Evolutionary conservation across 1,140 invertebrate species (phyloP), one percentile per base, ranked within the genome.

Genomic region (Melitaea cinxia): DNA sequence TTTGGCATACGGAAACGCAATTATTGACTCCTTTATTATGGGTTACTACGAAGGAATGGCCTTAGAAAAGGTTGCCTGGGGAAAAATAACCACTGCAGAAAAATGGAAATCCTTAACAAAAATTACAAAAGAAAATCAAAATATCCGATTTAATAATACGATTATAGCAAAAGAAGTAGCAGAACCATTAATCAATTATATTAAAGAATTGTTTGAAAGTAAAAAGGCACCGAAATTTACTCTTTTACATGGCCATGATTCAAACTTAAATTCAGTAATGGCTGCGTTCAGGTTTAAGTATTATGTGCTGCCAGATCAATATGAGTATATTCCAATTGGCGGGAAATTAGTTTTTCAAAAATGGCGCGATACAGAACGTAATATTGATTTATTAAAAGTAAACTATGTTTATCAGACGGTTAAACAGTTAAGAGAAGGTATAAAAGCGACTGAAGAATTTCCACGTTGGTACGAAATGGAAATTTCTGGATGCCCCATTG

Each of bases 341-440:
- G 82, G 85, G 0, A 90, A 89, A 72, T 60, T 90, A 21, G 68
- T 89, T 0, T 88, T 88, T 33, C 82, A 90, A 60, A 88, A 84
- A 72, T 87, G 81, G 78, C 35, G 53, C 4, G 77, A 90, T 53
- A 50, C 56, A 1, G 33, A 35, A 6, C 62, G 33, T 10, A 65
- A 75, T 30, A n/a, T 39, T 26, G 39, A 72, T 65, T 78, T 80
- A 21, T 56, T 87, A 19, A 85, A 78, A 74, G 69, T 84, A 2
- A 54, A 82, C 53, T 88, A 79, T 65, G 63, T 86, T 1, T 90
- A 90, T 69, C 83, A 75, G 60, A 78, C 68, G 33, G 73, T 72
- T 4, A 39, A 80, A 12, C 83, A 86, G 52, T 65, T 90, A 56
- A 75, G 84, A 24, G 35, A 74, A 45, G 75, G 68, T 45, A 55